These are phyloP conservation scores for Amblyraja radiata DNA, from an alignment of 2,797 vertebrate genomes.

Conservation along the genomic window DNA sequence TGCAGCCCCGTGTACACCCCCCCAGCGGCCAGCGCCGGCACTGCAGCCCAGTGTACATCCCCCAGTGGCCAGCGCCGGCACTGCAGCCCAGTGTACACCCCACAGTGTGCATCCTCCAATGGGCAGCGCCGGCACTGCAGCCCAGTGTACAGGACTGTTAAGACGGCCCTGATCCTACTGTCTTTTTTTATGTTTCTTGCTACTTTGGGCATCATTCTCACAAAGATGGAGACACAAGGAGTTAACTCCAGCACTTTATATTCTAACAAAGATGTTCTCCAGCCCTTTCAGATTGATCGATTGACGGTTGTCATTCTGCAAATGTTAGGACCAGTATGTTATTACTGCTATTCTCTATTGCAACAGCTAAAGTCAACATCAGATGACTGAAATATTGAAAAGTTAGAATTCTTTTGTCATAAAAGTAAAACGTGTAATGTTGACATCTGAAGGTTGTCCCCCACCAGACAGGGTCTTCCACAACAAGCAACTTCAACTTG, in stretches of 20 bases:
- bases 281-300: neutral
- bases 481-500: neutral
- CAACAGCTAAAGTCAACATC: neutral
- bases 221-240: neutral
- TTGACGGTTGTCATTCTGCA: neutral
- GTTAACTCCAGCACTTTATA: neutral
- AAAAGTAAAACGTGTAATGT: neutral
- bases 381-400: neutral
- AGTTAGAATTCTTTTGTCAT: neutral
- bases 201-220: neutral
- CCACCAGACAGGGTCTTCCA: neutral
- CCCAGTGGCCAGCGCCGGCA: too few relatives aligned
- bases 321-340: neutral
- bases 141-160: too few relatives aligned
- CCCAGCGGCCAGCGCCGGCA: too few relatives aligned
- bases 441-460: neutral
- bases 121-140: too few relatives aligned
- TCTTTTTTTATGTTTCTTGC: too few relatives aligned
- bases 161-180: too few relatives aligned
- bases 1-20: too few relatives aligned
- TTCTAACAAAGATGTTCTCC: neutral
- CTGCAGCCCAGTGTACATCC: neutral
- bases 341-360: neutral
- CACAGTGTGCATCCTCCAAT: too few relatives aligned
- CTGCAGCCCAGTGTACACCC: too few relatives aligned